Evolutionary conservation across 2,797 vertebrate genomes (phyloP), one percentile per base, ranked within the genome.

Genomic region (Pelochelys cantorii): DNA sequence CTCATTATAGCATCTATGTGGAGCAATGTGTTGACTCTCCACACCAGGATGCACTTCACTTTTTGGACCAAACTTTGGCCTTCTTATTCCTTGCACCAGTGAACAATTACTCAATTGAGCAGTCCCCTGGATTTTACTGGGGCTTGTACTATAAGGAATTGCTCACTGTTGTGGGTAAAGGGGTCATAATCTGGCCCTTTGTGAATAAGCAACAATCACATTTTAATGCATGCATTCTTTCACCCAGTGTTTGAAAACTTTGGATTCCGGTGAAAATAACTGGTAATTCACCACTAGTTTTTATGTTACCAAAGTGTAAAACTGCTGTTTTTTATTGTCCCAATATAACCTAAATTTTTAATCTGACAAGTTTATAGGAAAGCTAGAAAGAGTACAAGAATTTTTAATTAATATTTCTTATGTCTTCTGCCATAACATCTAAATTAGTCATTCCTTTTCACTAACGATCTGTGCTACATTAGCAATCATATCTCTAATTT

Each of bases 91-190:
- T 94, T 12, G 0, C 14, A 11, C 13, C 81, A 42, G 75, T 29
- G 79, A 85, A 78, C 54, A 56, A 87, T 95, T 59, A 83, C 90
- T 42, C 56, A 7, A 77, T 85, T 31, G 56, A 85, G 83, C 77
- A 60, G 56, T 78, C 83, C 83, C 0, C 13, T 84, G 91, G 95
- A 92, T 78, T 89, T 83, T 77, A 29, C 11, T 0, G 5, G 92
- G 88, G 78, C 93, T 85, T 94, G 22, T 75, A 25, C 88, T 91
- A 81, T 94, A 95, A 88, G 81, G 77, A 77, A 60, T 93, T 90
- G 52, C 86, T 84, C 93, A 68, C n/a, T 34, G 65, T 8, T 34
- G 9, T 34, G 10, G 65, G n/a, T 10, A 68, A 68, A 34, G n/a
- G 17, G n/a, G 65, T 68, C 7, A 34, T 4, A 34, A 68, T 92